A percentile compares a stretch with the other conserved stretches of the same genome.
Conservation (phyloP, 2,888 invertebrate genomes). For the Drosophila dives region DNA sequence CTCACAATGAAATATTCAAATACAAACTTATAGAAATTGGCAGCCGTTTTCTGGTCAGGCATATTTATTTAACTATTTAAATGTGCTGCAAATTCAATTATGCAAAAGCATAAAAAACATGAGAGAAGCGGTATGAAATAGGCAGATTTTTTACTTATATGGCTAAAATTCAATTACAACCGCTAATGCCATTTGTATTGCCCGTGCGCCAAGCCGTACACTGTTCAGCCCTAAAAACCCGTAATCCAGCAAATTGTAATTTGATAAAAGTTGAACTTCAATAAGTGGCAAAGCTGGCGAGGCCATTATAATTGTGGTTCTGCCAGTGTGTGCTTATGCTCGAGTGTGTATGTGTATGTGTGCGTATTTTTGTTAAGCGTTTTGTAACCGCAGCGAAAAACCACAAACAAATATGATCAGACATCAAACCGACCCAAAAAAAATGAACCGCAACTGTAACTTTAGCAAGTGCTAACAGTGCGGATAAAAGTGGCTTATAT, state of each 20-base stretch:
- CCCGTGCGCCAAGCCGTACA: slow-evolving; percentile 56
- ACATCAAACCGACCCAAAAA: slow-evolving; percentile 56
- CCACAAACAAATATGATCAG: slow-evolving; percentile 79
- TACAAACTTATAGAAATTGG: slow-evolving; percentile 1
- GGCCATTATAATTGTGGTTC: slow-evolving; percentile 73
- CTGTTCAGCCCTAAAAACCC: slow-evolving; percentile 79
- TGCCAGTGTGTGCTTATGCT: neutral
- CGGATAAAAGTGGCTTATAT: slow-evolving; percentile 66
- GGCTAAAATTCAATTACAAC: slow-evolving; percentile 77
- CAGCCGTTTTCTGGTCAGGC: slow-evolving; percentile 21
- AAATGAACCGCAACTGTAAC: slow-evolving; percentile 6
- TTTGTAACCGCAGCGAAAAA: slow-evolving; percentile 61
- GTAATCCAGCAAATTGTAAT: slow-evolving; percentile 78
- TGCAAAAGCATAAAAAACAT: slow-evolving; percentile 20
- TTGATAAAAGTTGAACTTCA: slow-evolving; percentile 79
- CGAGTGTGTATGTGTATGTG: slow-evolving; percentile 13
- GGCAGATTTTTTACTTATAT: slow-evolving; percentile 34
- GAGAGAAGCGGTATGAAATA: slow-evolving; percentile 1
- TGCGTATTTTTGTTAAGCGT: slow-evolving; percentile 62
- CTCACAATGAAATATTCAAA: slow-evolving; percentile 4
- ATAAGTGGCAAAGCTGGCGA: slow-evolving; percentile 64
- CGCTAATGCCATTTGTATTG: slow-evolving; percentile 79
- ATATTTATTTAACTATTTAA: slow-evolving; percentile 41
- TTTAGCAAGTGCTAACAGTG: slow-evolving; percentile 46
- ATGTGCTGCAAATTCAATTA: slow-evolving; percentile 68